Base-by-base conservation (phyloP, 2,888 invertebrate species). In the Exocentrus adspersus region DNA sequence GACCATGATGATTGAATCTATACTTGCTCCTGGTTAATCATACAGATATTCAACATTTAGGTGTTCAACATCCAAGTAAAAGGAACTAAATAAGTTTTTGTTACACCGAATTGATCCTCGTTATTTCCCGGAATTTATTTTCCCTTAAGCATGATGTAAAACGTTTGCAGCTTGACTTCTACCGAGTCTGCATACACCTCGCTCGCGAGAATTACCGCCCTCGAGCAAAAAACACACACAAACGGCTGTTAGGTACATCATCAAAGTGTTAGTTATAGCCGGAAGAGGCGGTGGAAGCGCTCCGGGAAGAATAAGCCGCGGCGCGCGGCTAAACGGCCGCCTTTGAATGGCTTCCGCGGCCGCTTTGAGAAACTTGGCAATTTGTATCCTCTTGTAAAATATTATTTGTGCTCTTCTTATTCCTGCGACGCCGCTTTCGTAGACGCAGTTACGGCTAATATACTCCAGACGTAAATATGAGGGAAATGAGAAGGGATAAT, bases 381-480 rank as follows among this genome's bases (percentile, higher is more conserved):
- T 77, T 78, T 78, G 76, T 77, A 77, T 75, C 75, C 74, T 75
- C 74, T 76, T 73, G 75, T 74, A 75, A 79, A 78, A 78, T 78
- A 76, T 78, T 77, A 51, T 51, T 60, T 52, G 60, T 73, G 72
- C 70, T 73, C 72, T 72, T 69, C 64, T 65, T 62, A 53, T 43
- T 56, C 37, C 57, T 56, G 50, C 41, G 21, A 52, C 37, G 37
- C 37, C 12, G n/a, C 24, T 24, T 14, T 5, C n/a, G 37, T n/a
- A 62, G 64, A 62, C 63, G 62, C 68, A 65, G 70, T 72, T 72
- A 68, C 67, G 65, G 70, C 71, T 74, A 73, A 74, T 74, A 72
- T 72, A 71, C 73, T 70, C 65, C 69, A 53, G 59, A 68, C 71
- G 66, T 74, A 72, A 74, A 74, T 74, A 74, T 70, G 66, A 69